Evolutionary conservation across 92 coral and sea anemone genomes (phyloP), one percentile per base, ranked within the genome.

Genomic region (Siderastrea radians): DNA sequence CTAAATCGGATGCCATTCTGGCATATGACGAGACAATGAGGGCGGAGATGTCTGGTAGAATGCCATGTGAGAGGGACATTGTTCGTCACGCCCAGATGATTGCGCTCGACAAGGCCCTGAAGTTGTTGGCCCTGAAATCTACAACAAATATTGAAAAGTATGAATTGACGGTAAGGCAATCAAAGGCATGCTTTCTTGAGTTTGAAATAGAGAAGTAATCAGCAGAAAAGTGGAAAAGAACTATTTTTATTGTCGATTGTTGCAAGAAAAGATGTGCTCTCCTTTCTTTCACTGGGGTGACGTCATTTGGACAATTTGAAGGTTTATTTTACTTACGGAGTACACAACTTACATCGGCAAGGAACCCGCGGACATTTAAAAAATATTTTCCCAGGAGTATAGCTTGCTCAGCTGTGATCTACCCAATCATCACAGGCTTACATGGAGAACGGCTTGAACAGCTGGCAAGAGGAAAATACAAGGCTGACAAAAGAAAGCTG

Each of bases 1-100:
- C 90, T 13, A 74, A 81, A 58, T 79, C 75, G 51, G 84, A 74
- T 15, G 88, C 91, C 14, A 44, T 80, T 17, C 50, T 63, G 26
- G 60, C 44, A 17, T 94, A 94, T 77, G 81, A 87, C 52, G 72
- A 89, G 44, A 75, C 63, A 59, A 94, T 94, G 90, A 84, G 83
- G 55, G 43, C 91, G 13, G 88, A 78, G 15, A 75, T 94, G 74
- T 49, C 89, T 19, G 87, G 74, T 7, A 63, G 50, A 60, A 55
- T 94, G 84, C 98, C 98, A 4, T 92, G 98, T 58, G 88, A 79
- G 12, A 83, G 83, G 78, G 98, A 92, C 78, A 54, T 69, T 70
- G 66, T 94, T 55, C 88, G 94, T 45, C 78, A 88, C 52, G 91
- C 88, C 11, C 95, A 94, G 71, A 52, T 58, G 45, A 38, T 48